Evolutionary conservation across 2,797 vertebrate genomes (phyloP), one percentile per base, ranked within the genome.

Genomic region (Chelmon rostratus): DNA sequence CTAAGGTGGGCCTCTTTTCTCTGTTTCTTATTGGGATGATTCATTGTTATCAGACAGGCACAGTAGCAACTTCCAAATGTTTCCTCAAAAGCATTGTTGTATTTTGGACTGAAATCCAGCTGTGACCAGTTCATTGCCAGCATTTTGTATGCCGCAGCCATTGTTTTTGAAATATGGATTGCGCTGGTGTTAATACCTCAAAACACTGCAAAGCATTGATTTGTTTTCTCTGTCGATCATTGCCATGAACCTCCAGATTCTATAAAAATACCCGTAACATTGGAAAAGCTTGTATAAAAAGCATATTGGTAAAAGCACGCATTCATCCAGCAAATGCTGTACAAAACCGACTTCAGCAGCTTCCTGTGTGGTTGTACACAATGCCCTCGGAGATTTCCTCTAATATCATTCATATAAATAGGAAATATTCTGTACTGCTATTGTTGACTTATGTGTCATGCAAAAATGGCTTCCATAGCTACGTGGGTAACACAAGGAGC

Each of bases 1-100:
- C 57, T 57, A 38, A 42, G 35, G 58, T 42, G 40, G 12, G 13
- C 58, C 47, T 73, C 25, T 63, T 81, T 67, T 75, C 13, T 23
- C n/a, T 44, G 40, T 53, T 68, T 76, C 44, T 57, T 73, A 54
- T 70, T 78, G 25, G 28, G 35, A 38, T 85, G 74, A 83, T 81
- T 84, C 78, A 84, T 76, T 40, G 31, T 73, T 61, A 85, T 79
- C 66, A 73, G 61, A 82, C 63, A 25, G 42, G 13, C 33, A 37
- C 67, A 11, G 50, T 1, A 38, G 67, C 38, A 23, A 61, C 52
- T 58, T 47, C 59, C 35, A 79, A 47, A 66, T 68, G 28, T 79
- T 79, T 83, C 64, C 66, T 75, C n/a, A 21, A 33, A 31, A 75
- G 59, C 23, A 42, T 67, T 76, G 81, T 66, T 61, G 42, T 58